Evolutionary conservation across 1,140 invertebrate genomes (phyloP), one percentile per base, ranked within the genome.

Genomic region (Meloidogyne floridensis): DNA sequence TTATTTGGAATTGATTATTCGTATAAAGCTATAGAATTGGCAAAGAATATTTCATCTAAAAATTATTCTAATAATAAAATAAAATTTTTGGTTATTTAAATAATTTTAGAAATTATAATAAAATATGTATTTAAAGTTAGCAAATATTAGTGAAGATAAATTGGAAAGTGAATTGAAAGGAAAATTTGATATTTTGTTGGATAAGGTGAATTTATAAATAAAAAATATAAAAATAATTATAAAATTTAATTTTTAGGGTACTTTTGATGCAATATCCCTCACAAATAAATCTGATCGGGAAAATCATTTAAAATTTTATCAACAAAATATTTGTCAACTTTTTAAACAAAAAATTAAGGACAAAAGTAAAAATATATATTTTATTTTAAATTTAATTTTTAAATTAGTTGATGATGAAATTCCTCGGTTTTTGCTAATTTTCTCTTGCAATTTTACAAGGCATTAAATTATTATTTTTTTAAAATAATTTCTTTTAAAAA

Each of bases 1-100:
- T 89, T 97, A 11, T 91, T 92, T 0, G 95, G 95, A 0, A 91
- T 96, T 2, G 95, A 97, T 91, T 97, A 96, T 88, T 95, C 94
- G 0, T 86, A 92, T 72, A 93, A 93, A 84, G 95, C 94, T 0
- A 93, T 97, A 13, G 91, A 93, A 59, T 90, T 97, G 72, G 94
- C 95, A 18, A 42, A 79, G 9, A 69, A 47, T 5, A 71, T 71
- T 11, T 79, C 65, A 51, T 65, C 20, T 86, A 81, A 75, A 83
- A 85, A 82, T 86, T 84, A 79, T 83, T 72, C 72, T 51, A 69
- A 84, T 80, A 15, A 15, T 80, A 15, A 15, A 80, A 47, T 80
- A 32, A 43, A 8, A 47, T 43, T 56, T 80, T 71, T 32, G 77
- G 47, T 69, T 53, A 32, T 18, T 54, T 59, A 32, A 32, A 32